These are phyloP conservation scores for Corapipo altera DNA, from an alignment of 2,113 vertebrate species.

Conservation along the genomic window DNA sequence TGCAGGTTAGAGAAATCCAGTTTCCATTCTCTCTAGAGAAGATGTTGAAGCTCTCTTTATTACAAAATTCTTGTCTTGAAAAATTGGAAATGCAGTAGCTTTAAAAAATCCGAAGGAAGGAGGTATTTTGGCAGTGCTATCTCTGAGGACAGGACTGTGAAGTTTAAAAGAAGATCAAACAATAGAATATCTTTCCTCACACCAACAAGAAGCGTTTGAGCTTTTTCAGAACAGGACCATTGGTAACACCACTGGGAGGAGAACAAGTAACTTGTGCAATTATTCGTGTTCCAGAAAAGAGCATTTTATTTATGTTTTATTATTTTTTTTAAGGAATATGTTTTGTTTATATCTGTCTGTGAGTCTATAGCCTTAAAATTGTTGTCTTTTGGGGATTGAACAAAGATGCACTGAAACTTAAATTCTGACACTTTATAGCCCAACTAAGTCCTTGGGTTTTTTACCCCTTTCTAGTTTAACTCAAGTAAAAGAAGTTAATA, in stretches of 20 bases:
- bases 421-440: background rate
- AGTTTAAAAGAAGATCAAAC: background rate
- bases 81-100: background rate
- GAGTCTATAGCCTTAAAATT: background rate
- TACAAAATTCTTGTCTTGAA: background rate
- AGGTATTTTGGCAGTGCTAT: background rate
- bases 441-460: background rate
- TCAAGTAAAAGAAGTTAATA: background rate
- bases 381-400: background rate
- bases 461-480: background rate
- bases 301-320: too few relatives aligned
- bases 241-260: background rate
- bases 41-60: background rate
- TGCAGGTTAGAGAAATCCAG: background rate
- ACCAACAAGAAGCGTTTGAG: background rate
- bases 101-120: background rate
- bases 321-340: background rate
- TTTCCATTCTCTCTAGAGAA: conserved; percentile 11
- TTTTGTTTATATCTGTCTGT: background rate
- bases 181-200: background rate
- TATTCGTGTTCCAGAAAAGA: background rate
- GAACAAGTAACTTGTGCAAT: background rate
- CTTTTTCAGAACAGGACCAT: background rate
- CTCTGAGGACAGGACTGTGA: background rate
- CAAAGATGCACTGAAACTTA: background rate